phyloP scores from a whole-genome alignment of 92 coral and sea anemone genomes.

The Porites cylindrica region DNA sequence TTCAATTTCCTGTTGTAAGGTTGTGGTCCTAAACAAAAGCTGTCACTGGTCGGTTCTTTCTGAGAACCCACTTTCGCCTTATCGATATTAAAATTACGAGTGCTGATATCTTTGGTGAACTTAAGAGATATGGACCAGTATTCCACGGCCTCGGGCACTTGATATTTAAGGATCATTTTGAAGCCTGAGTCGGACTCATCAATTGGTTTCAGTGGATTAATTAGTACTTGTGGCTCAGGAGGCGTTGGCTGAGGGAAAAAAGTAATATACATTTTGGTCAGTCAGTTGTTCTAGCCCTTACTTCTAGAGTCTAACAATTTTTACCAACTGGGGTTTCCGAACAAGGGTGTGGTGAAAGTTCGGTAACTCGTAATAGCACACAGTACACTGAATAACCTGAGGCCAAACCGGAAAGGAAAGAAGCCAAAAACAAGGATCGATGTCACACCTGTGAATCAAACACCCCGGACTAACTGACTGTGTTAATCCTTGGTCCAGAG shows the following conservation, averaged over 20 bases:
- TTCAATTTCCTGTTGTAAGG: conserved; percentile 9
- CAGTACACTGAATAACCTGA: too few species aligned
- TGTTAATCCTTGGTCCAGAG: too few species aligned
- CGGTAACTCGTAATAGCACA: too few species aligned
- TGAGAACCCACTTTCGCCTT: conserved; percentile 13
- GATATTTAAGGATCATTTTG: conserved; percentile 30
- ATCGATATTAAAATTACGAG: conserved; percentile 25
- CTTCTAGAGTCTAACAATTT: too few species aligned
- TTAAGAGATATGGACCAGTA: conserved; percentile 35
- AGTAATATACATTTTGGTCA: background rate
- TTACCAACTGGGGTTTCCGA: too few species aligned
- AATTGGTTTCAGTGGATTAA: conserved; percentile 15
- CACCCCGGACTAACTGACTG: too few species aligned
- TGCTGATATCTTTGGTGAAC: conserved; percentile 47
- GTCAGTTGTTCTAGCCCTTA: background rate
- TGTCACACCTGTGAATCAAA: too few species aligned
- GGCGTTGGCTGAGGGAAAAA: background rate
- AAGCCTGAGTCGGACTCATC: conserved; percentile 45
- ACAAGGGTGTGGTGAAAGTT: too few species aligned
- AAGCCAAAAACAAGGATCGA: too few species aligned
- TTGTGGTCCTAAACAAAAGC: conserved; percentile 20
- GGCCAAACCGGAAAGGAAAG: too few species aligned
- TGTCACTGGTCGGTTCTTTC: background rate
- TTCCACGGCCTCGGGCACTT: conserved; percentile 11
- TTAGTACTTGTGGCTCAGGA: background rate